phyloP scores from a whole-genome alignment of 2,797 vertebrate genomes.

The Helicolenus hilgendorfi region DNA sequence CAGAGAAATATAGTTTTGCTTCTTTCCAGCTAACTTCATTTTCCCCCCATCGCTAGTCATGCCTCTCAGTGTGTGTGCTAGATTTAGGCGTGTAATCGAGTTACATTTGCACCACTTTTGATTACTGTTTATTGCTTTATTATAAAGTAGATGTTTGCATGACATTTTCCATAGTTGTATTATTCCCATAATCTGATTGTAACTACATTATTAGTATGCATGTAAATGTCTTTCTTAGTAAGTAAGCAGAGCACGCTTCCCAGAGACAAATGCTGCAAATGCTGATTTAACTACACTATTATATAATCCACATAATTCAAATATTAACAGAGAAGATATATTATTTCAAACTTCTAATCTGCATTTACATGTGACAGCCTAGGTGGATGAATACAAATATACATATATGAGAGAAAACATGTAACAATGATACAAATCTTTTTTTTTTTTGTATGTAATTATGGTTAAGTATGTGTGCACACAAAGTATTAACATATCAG shows the following conservation, averaged over 20 bases:
- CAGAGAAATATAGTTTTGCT: not conserved
- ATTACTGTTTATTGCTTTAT: not conserved
- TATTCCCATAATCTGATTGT: not conserved
- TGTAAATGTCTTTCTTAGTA: not conserved
- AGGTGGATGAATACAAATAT: not conserved
- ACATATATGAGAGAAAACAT: not conserved
- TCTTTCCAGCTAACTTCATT: not conserved
- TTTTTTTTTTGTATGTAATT: not conserved
- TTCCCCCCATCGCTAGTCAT: not conserved
- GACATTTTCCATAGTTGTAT: not conserved
- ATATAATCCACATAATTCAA: not conserved
- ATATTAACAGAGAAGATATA: not conserved
- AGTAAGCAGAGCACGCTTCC: no score
- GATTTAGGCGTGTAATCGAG: not conserved
- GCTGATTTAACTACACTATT: no score
- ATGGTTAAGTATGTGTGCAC: not conserved
- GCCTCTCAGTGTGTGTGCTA: not conserved
- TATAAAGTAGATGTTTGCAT: not conserved
- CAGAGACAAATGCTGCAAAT: no score
- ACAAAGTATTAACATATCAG: not conserved
- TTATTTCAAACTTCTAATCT: not conserved
- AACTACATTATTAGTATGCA: not conserved
- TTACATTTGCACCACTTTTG: not conserved
- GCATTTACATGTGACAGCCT: not conserved
- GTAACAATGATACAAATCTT: fast-evolving